A percentile compares a stretch with the other conserved stretches of the same genome.
phyloP scores from a whole-genome alignment of 2,888 invertebrate species.

The Nomada fucata region DNA sequence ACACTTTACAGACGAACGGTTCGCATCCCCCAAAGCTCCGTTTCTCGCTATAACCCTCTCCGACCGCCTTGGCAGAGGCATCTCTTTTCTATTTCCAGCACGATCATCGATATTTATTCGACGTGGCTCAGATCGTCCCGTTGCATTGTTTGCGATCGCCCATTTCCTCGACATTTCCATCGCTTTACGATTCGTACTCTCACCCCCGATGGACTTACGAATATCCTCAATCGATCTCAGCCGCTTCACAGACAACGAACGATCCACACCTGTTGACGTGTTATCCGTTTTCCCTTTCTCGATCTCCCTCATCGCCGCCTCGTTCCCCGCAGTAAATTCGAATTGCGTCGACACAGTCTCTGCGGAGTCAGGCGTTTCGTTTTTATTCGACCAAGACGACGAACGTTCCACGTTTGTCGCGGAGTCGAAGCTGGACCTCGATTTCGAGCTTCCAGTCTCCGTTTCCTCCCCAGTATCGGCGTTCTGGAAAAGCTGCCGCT shows the following conservation, averaged over 20 bases:
- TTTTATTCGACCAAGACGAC: background rate
- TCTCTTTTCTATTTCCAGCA: constrained; percentile 13
- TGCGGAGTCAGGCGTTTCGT: background rate
- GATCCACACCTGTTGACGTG: constrained; percentile 29
- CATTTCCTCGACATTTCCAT: constrained; percentile 26
- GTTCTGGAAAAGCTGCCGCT: constrained; percentile 68
- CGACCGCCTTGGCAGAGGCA: constrained; percentile 7
- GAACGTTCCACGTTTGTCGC: background rate
- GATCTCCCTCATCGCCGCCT: background rate
- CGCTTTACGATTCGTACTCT: background rate
- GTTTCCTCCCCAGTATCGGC: constrained; percentile 21
- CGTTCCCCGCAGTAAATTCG: background rate
- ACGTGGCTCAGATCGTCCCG: background rate
- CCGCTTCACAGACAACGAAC: constrained; percentile 33
- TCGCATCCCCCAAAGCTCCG: constrained; percentile 18
- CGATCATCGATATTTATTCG: constrained; percentile 26
- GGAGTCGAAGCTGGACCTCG: constrained; percentile 1
- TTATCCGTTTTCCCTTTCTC: background rate
- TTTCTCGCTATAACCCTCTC: constrained; percentile 27
- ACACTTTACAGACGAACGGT: constrained; percentile 44
- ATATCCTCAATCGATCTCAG: constrained; percentile 76
- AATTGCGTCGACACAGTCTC: background rate
- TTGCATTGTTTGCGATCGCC: constrained; percentile 50
- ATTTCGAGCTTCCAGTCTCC: constrained; percentile 4
- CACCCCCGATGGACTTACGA: constrained; percentile 69